Conservation (phyloP, 2,888 invertebrate genomes). For the Caenorhabditis imperialis region DNA sequence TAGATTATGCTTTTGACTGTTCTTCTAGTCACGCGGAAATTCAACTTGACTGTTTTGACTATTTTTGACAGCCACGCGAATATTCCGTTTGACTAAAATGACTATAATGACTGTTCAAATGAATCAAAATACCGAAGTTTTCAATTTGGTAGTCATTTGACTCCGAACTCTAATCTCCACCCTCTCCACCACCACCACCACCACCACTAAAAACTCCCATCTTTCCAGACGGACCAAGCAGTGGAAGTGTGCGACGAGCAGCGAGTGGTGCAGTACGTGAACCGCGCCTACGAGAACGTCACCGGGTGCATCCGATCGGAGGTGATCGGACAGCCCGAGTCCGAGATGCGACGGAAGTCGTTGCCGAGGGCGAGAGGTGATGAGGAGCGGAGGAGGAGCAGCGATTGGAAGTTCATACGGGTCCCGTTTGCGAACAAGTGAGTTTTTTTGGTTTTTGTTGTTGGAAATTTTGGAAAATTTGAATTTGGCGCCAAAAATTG, state of each 20-base stretch:
- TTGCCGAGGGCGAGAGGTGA: constrained; percentile 62
- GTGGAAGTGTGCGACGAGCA: constrained; percentile 77
- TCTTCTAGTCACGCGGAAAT: no score
- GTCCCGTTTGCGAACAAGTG: constrained; percentile 70
- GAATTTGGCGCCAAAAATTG: no score
- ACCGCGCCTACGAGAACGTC: constrained; percentile 79
- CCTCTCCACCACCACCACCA: background rate
- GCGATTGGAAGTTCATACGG: constrained; percentile 77
- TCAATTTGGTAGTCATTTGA: no score
- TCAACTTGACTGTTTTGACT: no score
- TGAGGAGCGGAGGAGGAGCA: constrained; percentile 69
- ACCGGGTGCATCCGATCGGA: constrained; percentile 79
- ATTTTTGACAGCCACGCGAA: no score
- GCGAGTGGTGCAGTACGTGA: constrained; percentile 79
- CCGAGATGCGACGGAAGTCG: constrained; percentile 65
- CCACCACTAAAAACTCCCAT: background rate
- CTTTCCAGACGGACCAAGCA: constrained; percentile 75
- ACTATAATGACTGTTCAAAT: no score
- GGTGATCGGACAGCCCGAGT: constrained; percentile 67
- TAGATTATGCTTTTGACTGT: no score
- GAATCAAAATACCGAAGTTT: no score
- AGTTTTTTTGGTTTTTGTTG: no score
- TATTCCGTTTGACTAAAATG: no score
- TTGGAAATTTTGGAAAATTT: no score
- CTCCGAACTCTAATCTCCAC: background rate